These are phyloP conservation scores for Argopecten irradians DNA, from an alignment of 1,140 invertebrate species.

Conservation along the genomic window DNA sequence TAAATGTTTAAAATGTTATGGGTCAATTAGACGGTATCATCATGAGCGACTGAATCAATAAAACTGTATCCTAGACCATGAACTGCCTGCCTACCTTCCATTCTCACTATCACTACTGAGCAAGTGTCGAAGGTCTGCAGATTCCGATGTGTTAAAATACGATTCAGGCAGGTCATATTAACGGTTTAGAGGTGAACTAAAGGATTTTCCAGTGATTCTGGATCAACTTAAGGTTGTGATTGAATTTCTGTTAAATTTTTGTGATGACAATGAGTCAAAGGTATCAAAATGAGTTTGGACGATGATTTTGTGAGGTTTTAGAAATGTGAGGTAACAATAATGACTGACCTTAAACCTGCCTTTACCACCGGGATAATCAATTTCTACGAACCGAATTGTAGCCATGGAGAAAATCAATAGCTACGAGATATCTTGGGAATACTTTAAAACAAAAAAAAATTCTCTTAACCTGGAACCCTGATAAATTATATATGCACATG, in stretches of 20 bases:
- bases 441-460: conserved; percentile 4
- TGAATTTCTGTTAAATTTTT: conserved; percentile 4
- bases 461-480: neutral
- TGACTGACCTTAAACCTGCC: neutral
- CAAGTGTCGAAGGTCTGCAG: neutral
- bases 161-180: neutral
- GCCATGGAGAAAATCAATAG: neutral
- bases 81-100: neutral
- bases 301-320: neutral
- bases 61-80: neutral
- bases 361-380: neutral
- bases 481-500: neutral
- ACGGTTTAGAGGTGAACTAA: neutral
- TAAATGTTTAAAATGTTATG: conserved; percentile 4
- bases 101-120: neutral
- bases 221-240: neutral
- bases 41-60: neutral
- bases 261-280: neutral
- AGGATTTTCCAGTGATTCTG: neutral
- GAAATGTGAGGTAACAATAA: neutral
- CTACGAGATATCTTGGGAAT: neutral
- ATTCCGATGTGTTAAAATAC: neutral
- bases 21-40: conserved; percentile 12
- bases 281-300: neutral
- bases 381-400: neutral